Evolutionary conservation across 2,888 invertebrate genomes (phyloP).

Genomic region (Drosophila tanythrix): DNA sequence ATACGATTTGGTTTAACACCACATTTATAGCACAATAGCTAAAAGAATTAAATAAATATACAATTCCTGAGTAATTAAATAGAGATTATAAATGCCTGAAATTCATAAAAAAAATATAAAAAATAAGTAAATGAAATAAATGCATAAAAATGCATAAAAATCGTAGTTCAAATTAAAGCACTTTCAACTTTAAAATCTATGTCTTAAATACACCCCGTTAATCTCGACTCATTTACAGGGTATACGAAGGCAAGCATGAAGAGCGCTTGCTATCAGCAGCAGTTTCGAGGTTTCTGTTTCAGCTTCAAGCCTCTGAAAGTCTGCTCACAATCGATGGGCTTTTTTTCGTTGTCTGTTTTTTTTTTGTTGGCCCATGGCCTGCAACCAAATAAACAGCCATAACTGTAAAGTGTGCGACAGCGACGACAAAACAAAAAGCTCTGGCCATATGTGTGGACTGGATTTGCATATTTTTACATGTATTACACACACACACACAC

Average conservation of each 20-base stretch:
- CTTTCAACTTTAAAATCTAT: rapidly evolving
- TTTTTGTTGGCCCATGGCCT: constrained; percentile 51
- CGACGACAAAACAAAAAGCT: constrained; percentile 64
- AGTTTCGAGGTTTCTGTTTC: constrained; percentile 26
- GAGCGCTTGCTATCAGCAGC: constrained; percentile 26
- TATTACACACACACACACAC: constrained; percentile 19
- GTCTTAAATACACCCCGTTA: not conserved
- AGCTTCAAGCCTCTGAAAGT: constrained; percentile 21
- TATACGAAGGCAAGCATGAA: constrained; percentile 3
- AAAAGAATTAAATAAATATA: not conserved
- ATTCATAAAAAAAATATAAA: not conserved
- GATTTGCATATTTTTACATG: constrained; percentile 79
- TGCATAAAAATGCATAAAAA: no score
- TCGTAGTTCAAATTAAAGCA: not conserved
- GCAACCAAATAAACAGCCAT: constrained; percentile 70
- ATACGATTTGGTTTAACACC: not conserved
- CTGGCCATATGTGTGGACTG: constrained; percentile 76
- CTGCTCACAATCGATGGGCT: constrained; percentile 62
- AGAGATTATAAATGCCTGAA: not conserved
- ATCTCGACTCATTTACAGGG: constrained; percentile 14
- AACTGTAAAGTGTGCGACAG: constrained; percentile 75
- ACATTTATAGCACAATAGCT: not conserved
- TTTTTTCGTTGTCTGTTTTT: constrained; percentile 15
- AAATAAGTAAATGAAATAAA: no score
- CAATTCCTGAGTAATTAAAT: not conserved